Base-by-base conservation (phyloP, 2,888 invertebrate genomes). In the Diaphora mendica region DNA sequence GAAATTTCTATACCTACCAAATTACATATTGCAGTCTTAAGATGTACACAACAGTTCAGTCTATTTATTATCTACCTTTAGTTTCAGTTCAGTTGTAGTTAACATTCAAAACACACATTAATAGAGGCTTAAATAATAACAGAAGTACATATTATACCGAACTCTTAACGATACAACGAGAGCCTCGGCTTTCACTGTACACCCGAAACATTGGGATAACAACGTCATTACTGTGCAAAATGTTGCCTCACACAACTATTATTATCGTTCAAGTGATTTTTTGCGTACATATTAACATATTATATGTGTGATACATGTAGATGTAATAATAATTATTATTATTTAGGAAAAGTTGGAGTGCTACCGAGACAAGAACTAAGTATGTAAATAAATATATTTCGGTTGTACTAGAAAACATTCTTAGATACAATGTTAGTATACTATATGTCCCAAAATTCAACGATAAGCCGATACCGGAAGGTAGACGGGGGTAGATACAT, bases 191-290 rank as follows among this genome's bases (percentile, higher is more conserved):
- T 68, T 8, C 13, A 33, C n/a, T n/a, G n/a, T 51, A 68, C 35
- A 35, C 15, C 51, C 35, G 15, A 68, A 55, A 68, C 51, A 68
- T 68, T 51, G n/a, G 35, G 33, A 35, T 68, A 64, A 65, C 26
- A 51, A 65, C n/a, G 33, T 48, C 30, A 17, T 64, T 64, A 70
- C n/a, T 64, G 8, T 44, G 7, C 39, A 59, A 62, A 70, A 42
- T 44, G 15, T 39, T 69, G 39, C 59, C 42, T 26, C 26, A 39
- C n/a, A 26, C 59, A n/a, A 15, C 39, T 59, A 39, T 59, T 26
- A 69, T 59, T 39, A 44, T 67, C 30, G 20, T 30, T 30, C 20
- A 44, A 66, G 44, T 66, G 17, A 7, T 42, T 66, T 66, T 68
- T 68, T 35, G 23, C 20, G 20, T n/a, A 55, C 55, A 55, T 9